These are phyloP conservation scores for Agrilus mali DNA, from an alignment of 2,888 invertebrate species.

Conservation along the genomic window DNA sequence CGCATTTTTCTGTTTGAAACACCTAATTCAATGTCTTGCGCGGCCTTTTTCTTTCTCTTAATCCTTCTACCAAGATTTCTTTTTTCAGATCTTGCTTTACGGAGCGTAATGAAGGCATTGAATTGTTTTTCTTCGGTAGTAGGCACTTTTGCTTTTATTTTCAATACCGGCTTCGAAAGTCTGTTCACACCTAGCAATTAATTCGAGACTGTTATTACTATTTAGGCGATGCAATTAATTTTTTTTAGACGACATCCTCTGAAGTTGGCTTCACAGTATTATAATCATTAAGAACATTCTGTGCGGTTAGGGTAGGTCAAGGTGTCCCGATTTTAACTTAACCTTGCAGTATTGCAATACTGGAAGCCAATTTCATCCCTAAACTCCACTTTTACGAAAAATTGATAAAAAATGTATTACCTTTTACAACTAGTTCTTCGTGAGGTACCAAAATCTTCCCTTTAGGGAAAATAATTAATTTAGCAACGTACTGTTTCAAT, in stretches of 20 bases:
- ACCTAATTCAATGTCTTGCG: no score
- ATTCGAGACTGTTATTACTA: slow-evolving; percentile 28
- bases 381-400: slow-evolving; percentile 47
- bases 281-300: no score
- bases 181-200: slow-evolving; percentile 58
- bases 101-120: slow-evolving; percentile 66
- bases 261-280: no score
- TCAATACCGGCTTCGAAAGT: slow-evolving; percentile 54
- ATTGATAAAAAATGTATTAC: slow-evolving; percentile 16
- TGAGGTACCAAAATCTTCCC: slow-evolving; percentile 38
- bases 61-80: slow-evolving; percentile 5
- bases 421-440: no score
- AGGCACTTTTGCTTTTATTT: slow-evolving; percentile 62
- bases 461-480: slow-evolving; percentile 87
- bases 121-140: slow-evolving; percentile 78
- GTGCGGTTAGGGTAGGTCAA: no score
- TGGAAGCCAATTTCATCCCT: no score
- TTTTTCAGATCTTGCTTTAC: slow-evolving; percentile 44
- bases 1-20: no score
- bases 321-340: no score
- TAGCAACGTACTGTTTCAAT: slow-evolving; percentile 82
- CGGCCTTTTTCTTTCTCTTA: slow-evolving; percentile 5
- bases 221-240: no score
- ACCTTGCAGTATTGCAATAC: no score
- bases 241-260: no score